Evolutionary conservation across 1,140 invertebrate genomes (phyloP), one percentile per base, ranked within the genome.

Genomic region (Zaprionus gabonicus): DNA sequence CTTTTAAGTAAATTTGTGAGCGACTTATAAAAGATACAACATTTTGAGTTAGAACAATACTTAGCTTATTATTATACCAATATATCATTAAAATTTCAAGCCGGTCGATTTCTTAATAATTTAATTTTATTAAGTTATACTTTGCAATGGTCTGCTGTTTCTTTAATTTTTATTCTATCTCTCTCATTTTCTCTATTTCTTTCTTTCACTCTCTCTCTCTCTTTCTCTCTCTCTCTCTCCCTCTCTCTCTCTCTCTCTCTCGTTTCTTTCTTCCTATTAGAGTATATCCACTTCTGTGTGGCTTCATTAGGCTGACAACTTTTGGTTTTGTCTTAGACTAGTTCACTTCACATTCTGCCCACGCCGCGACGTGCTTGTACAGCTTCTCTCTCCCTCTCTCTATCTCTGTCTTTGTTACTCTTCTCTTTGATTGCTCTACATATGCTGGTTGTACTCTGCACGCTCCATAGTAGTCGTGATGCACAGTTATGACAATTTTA

Each of bases 401-500:
- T 31, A 4, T 15, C 51, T 57, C 15, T 60, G 23, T 60, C 34
- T 13, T 55, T 15, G 27, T 49, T 44, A n/a, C 36, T 38, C 34
- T 49, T 27, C 46, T 27, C 55, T 70, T 49, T 66, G 80, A 82
- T 82, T 87, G 84, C 84, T 87, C 83, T 63, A 87, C 77, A 87
- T 87, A 81, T 78, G 70, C 46, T 46, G 12, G 12, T 38, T 38
- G 13, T 38, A 38, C 36, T 51, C 62, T 73, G 77, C 60, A 71
- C 78, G 84, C 75, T 81, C 81, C 84, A 72, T 78, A 88, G 76
- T 76, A 78, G 64, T 81, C 81, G 81, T 88, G 84, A 90, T 90
- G 81, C 88, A 88, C 85, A 90, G 84, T 88, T 87, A 87, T 81
- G 81, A 81, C 84, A 87, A 87, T 87, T 88, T 87, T 87, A 88